phyloP scores from a whole-genome alignment of 2,888 invertebrate genomes.

The Amaurobius ferox region DNA sequence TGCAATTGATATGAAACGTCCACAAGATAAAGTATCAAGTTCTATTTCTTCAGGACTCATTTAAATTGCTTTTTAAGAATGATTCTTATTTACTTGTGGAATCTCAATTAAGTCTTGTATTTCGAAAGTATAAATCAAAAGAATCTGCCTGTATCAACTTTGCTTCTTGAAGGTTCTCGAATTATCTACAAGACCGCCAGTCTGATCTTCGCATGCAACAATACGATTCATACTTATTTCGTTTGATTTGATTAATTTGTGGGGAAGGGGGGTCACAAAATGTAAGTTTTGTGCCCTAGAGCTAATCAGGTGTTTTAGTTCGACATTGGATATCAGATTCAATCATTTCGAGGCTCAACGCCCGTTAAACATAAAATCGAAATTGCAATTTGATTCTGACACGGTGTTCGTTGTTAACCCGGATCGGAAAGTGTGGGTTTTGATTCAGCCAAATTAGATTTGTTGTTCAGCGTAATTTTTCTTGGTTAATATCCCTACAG shows the following conservation, averaged over 20 bases:
- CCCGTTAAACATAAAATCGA: neutral
- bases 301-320: neutral
- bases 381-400: neutral
- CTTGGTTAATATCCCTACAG: no score
- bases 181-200: no score
- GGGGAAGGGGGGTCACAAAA: neutral
- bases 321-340: neutral
- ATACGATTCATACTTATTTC: neutral
- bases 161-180: no score
- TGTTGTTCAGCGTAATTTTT: neutral
- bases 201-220: no score
- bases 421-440: neutral
- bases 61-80: no score
- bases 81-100: no score
- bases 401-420: neutral
- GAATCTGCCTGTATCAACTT: no score
- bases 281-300: neutral
- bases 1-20: no score
- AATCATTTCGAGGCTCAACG: neutral
- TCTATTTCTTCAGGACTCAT: no score
- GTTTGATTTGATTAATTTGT: neutral
- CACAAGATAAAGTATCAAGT: no score
- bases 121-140: no score
- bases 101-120: no score
- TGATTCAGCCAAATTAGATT: neutral